phyloP scores from a whole-genome alignment of 2,113 vertebrate species.

The Prinia subflava region DNA sequence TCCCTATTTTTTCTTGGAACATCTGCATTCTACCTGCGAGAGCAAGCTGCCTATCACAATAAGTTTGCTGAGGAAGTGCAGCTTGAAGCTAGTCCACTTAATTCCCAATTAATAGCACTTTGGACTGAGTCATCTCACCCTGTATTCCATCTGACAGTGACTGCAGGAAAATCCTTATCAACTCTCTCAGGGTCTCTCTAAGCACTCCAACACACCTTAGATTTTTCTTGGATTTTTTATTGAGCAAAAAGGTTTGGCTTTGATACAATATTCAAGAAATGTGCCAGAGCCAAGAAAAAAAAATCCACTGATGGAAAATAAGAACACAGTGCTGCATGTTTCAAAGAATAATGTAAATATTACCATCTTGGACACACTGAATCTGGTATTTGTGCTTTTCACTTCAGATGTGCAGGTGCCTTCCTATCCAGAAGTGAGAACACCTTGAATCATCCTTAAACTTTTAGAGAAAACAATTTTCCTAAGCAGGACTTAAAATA shows the following conservation, averaged over 20 bases:
- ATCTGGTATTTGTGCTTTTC: background rate
- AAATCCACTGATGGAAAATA: background rate
- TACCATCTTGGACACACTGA: background rate
- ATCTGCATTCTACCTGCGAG: fast-evolving
- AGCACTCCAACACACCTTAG: background rate
- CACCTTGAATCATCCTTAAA: background rate
- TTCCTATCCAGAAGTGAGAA: background rate
- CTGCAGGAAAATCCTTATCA: background rate
- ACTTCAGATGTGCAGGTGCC: background rate
- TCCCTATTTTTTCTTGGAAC: background rate
- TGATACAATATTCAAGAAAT: background rate
- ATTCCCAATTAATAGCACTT: background rate
- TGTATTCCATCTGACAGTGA: background rate
- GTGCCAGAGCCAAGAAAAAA: background rate
- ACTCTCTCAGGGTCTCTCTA: background rate
- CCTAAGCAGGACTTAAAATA: background rate
- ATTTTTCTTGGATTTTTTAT: background rate
- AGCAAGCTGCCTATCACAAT: background rate
- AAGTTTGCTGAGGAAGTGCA: background rate
- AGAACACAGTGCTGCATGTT: background rate
- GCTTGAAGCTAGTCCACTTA: background rate
- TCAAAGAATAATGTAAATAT: background rate
- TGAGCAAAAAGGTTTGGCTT: background rate
- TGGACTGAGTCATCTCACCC: background rate
- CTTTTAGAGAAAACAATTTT: background rate